These are phyloP conservation scores for Chelidonichthys spinosus DNA, from an alignment of 2,797 vertebrate genomes.

Conservation along the genomic window DNA sequence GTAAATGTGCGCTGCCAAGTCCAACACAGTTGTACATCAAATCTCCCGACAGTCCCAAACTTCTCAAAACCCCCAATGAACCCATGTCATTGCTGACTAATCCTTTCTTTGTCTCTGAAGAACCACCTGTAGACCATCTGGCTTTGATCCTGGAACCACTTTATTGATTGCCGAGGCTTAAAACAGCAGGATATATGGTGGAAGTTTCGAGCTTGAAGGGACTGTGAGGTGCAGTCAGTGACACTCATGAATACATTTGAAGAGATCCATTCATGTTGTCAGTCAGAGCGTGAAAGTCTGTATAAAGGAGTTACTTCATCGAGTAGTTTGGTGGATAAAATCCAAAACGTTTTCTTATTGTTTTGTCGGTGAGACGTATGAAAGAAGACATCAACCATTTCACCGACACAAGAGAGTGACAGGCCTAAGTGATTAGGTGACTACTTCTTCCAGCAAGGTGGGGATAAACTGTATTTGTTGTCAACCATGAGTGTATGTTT, in stretches of 20 bases:
- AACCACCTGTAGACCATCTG: slow-evolving; percentile 21
- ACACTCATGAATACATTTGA: slow-evolving; percentile 4
- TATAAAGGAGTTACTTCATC: neutral
- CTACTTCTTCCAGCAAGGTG: slow-evolving; percentile 1
- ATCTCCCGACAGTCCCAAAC: slow-evolving; percentile 26
- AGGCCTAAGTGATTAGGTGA: slow-evolving; percentile 2
- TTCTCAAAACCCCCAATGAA: slow-evolving; percentile 29
- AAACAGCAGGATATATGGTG: slow-evolving; percentile 37
- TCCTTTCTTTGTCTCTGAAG: slow-evolving; percentile 25
- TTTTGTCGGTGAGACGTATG: neutral
- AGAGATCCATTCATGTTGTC: slow-evolving; percentile 10
- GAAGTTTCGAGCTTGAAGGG: slow-evolving; percentile 16
- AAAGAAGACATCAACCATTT: neutral
- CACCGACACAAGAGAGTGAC: slow-evolving; percentile 5
- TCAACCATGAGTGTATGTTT: neutral
- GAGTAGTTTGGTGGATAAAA: slow-evolving; percentile 7
- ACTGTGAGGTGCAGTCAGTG: slow-evolving; percentile 38
- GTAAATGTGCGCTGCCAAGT: slow-evolving; percentile 41
- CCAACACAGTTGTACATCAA: slow-evolving; percentile 37
- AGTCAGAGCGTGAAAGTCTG: slow-evolving; percentile 3
- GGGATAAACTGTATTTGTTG: slow-evolving; percentile 22
- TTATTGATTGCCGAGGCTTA: slow-evolving; percentile 16
- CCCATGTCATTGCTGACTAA: slow-evolving; percentile 19
- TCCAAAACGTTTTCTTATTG: neutral
- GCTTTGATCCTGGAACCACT: neutral